Evolutionary conservation across 2,888 invertebrate species (phyloP).

Genomic region (Alentia gelatinosa): DNA sequence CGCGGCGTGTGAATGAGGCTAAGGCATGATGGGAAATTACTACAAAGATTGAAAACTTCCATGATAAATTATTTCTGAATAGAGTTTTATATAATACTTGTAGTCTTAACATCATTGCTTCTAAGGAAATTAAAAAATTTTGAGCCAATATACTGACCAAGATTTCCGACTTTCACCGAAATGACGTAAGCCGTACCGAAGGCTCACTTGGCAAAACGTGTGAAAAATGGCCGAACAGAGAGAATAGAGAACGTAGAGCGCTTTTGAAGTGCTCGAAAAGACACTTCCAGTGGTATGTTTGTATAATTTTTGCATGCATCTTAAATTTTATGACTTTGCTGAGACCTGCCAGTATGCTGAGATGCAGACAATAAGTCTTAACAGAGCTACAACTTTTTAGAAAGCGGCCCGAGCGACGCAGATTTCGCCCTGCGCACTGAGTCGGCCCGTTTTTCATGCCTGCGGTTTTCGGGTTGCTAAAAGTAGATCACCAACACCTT

Average conservation of each 20-base stretch:
- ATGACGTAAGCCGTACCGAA: slow-evolving; percentile 39
- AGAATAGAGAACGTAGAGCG: slow-evolving; percentile 11
- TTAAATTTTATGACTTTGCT: background rate
- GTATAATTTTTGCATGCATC: background rate
- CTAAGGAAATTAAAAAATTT: background rate
- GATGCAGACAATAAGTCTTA: background rate
- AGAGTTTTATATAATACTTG: too few species aligned
- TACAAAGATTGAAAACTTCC: background rate
- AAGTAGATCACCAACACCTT: slow-evolving; percentile 41
- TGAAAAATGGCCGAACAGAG: slow-evolving; percentile 42
- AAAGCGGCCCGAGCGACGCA: slow-evolving; percentile 28
- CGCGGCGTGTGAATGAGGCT: background rate
- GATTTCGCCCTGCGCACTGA: slow-evolving; percentile 33
- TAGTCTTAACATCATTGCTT: too few species aligned
- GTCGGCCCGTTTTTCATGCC: slow-evolving; percentile 28
- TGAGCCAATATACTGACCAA: background rate
- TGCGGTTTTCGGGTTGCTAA: slow-evolving; percentile 32
- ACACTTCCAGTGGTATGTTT: slow-evolving; percentile 51
- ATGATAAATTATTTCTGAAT: too few species aligned
- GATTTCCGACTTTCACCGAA: slow-evolving; percentile 10
- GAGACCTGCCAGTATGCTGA: background rate
- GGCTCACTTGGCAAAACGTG: slow-evolving; percentile 43
- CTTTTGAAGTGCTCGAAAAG: slow-evolving; percentile 49
- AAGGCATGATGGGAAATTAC: background rate
- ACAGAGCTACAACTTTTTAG: background rate